Percentiles rank a stretch among this genome's conserved stretches.
Conservation (phyloP, 2,888 invertebrate genomes). For the Zhengitettix transpicula region DNA sequence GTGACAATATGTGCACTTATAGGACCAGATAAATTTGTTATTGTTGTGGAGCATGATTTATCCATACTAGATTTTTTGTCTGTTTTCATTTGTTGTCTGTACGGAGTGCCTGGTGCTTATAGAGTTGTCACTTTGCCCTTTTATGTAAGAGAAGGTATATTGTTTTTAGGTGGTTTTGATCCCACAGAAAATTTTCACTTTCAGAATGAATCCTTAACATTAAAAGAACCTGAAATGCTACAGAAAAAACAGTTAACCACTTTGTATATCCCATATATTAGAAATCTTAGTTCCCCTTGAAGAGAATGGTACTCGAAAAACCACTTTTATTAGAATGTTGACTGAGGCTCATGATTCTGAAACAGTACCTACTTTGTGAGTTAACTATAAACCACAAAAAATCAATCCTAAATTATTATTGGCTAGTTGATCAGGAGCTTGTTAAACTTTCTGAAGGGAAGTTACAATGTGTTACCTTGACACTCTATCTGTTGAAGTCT, state of each 20-base stretch:
- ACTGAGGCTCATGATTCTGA: constrained; percentile 78
- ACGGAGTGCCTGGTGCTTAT: constrained; percentile 96
- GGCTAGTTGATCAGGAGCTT: constrained; percentile 95
- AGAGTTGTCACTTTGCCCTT: constrained; percentile 99
- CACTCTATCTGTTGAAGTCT: constrained; percentile 92
- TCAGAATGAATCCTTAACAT: constrained; percentile 89
- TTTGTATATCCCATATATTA: constrained; percentile 88
- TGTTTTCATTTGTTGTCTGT: constrained; percentile 96
- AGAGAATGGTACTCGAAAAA: constrained; percentile 99
- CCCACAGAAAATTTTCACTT: constrained; percentile 98
- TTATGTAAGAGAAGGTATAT: constrained; percentile 98
- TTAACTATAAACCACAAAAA: constrained; percentile 99
- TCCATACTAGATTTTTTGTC: constrained; percentile 97
- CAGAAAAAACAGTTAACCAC: constrained; percentile 93
- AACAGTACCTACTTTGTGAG: constrained; percentile 77
- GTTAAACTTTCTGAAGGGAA: constrained; percentile 99
- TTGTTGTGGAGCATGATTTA: constrained; percentile 98
- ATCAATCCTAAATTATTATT: constrained; percentile 94
- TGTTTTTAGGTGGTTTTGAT: constrained; percentile 97
- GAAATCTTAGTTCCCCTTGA: constrained; percentile 92
- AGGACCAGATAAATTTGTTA: constrained; percentile 84
- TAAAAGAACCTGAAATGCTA: constrained; percentile 96
- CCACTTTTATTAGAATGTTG: constrained; percentile 95
- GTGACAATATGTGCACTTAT: constrained; percentile 83
- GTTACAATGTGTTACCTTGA: constrained; percentile 91